phyloP scores from a whole-genome alignment of 1,140 invertebrate species.

The Drosophila subpulchrella region DNA sequence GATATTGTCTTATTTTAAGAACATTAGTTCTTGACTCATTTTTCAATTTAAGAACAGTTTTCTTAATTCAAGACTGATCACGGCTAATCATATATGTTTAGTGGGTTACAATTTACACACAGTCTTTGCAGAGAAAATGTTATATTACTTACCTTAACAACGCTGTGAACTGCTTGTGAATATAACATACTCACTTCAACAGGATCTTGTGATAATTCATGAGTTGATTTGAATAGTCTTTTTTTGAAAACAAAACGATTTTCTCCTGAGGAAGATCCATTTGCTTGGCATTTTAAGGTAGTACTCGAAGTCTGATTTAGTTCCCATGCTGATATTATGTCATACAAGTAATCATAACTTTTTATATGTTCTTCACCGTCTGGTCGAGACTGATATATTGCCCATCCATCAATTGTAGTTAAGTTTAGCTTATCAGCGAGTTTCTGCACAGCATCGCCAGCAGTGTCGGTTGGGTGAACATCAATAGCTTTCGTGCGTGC shows the following conservation, averaged over 20 bases:
- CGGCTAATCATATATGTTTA: too few relatives aligned
- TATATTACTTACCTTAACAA: slow-evolving; percentile 92
- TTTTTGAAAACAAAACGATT: slow-evolving; percentile 97
- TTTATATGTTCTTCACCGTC: slow-evolving; percentile 96
- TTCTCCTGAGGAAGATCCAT: slow-evolving; percentile 91
- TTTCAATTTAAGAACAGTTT: too few relatives aligned
- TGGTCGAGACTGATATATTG: slow-evolving; percentile 94
- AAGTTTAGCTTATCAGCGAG: slow-evolving; percentile 95
- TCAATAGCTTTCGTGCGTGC: slow-evolving; percentile 97
- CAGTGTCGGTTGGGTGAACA: slow-evolving; percentile 97
- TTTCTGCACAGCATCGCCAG: slow-evolving; percentile 94
- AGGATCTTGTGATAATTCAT: slow-evolving; percentile 97
- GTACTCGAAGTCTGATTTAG: slow-evolving; percentile 88
- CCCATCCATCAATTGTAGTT: slow-evolving; percentile 94
- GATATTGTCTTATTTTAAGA: too few relatives aligned
- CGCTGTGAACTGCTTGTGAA: slow-evolving; percentile 96
- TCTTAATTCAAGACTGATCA: too few relatives aligned
- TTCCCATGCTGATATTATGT: slow-evolving; percentile 97
- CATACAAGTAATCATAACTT: slow-evolving; percentile 96
- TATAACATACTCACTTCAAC: slow-evolving; percentile 97
- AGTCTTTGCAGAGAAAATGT: too few relatives aligned
- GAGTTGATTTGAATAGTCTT: slow-evolving; percentile 93
- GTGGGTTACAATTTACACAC: too few relatives aligned
- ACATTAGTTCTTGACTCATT: too few relatives aligned
- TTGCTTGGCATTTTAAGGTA: slow-evolving; percentile 86